Evolutionary conservation across 2,113 vertebrate genomes (phyloP).

Genomic region (Myodes glareolus): DNA sequence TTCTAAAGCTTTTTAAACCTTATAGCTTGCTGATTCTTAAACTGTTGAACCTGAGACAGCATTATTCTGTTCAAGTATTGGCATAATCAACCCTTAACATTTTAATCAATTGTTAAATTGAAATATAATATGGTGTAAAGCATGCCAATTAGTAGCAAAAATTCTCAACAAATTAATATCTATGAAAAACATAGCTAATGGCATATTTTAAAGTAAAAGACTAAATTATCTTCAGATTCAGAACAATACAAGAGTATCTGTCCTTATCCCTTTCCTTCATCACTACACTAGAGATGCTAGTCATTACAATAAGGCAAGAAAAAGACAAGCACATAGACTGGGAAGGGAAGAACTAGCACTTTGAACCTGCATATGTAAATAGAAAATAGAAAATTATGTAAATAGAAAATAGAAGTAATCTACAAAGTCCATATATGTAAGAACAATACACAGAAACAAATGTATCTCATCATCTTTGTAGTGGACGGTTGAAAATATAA

Average conservation of each 20-base stretch:
- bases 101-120: slow-evolving; percentile 20
- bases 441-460: slow-evolving; percentile 17
- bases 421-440: neutral
- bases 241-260: neutral
- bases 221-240: neutral
- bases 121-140: neutral
- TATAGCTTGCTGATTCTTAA: neutral
- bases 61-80: neutral
- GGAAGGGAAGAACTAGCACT: neutral
- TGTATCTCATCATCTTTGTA: neutral
- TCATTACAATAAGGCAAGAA: neutral
- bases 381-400: neutral
- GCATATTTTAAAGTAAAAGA: too few relatives aligned
- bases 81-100: neutral
- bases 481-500: slow-evolving; percentile 47
- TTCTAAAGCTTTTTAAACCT: slow-evolving; percentile 17
- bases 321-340: neutral
- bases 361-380: slow-evolving; percentile 26
- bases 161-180: neutral
- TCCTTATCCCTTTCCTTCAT: neutral
- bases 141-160: neutral
- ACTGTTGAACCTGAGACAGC: neutral
- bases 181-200: neutral
- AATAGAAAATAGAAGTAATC: neutral
- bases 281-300: neutral